phyloP scores from a whole-genome alignment of 2,888 invertebrate species.

The Aphrophora alni region DNA sequence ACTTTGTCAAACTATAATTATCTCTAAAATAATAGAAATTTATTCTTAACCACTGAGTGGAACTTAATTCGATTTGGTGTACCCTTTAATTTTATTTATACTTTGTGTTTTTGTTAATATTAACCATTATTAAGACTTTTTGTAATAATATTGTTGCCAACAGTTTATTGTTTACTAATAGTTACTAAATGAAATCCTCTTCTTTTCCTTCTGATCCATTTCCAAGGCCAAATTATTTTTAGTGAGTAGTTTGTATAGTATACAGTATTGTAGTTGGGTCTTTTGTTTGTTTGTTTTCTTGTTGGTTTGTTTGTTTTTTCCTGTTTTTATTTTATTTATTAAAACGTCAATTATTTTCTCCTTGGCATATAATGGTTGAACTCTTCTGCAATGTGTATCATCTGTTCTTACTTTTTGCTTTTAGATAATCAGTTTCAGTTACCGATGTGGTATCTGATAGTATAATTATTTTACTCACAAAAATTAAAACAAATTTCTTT shows the following conservation, averaged over 20 bases:
- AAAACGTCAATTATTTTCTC: background rate
- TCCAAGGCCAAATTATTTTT: conserved; percentile 4
- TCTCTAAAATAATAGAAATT: too few species aligned
- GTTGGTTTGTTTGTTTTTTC: background rate
- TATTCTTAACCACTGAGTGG: too few species aligned
- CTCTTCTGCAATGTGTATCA: background rate
- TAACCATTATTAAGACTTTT: too few species aligned
- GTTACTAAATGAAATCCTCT: background rate
- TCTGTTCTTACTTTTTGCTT: conserved; percentile 3
- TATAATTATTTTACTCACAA: background rate
- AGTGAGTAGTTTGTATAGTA: background rate
- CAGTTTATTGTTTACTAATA: background rate
- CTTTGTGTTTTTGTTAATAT: too few species aligned
- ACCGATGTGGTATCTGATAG: background rate
- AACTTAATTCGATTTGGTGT: too few species aligned
- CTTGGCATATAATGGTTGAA: background rate
- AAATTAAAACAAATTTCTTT: background rate
- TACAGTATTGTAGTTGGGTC: background rate
- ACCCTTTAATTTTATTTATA: too few species aligned
- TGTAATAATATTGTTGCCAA: background rate
- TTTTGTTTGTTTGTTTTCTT: background rate
- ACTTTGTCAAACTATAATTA: too few species aligned
- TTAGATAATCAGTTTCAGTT: background rate
- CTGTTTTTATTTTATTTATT: background rate
- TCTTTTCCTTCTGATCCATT: background rate